Evolutionary conservation across 2,888 invertebrate species (phyloP).

Genomic region (Terebella lapidaria): DNA sequence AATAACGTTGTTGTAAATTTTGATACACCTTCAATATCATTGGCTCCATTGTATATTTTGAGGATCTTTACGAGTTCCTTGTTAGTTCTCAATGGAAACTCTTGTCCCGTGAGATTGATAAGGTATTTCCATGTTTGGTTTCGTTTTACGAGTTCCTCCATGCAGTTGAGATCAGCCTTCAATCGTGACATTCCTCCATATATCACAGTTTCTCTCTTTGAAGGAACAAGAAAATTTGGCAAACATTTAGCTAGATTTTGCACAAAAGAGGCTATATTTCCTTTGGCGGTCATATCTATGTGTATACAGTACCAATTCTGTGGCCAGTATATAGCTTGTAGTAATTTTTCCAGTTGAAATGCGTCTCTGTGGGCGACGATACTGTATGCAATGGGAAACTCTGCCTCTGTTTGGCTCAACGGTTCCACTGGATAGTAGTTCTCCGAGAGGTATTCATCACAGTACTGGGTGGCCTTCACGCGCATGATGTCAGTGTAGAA

Average conservation of each 20-base stretch:
- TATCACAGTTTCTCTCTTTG: slow-evolving; percentile 5
- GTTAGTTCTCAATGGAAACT: slow-evolving; percentile 40
- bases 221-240: slow-evolving; percentile 14
- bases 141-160: slow-evolving; percentile 13
- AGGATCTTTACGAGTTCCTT: slow-evolving; percentile 37
- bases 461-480: too few relatives aligned
- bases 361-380: background rate
- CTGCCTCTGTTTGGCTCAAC: background rate
- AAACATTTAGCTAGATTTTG: slow-evolving; percentile 13
- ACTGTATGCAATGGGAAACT: background rate
- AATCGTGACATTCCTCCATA: slow-evolving; percentile 17
- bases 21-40: slow-evolving; percentile 32
- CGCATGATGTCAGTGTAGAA: too few relatives aligned
- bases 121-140: slow-evolving; percentile 28
- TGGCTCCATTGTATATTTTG: slow-evolving; percentile 32
- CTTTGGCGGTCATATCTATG: background rate
- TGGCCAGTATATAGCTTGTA: slow-evolving; percentile 1
- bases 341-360: background rate
- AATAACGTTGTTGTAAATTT: background rate
- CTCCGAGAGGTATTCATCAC: too few relatives aligned
- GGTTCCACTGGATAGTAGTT: background rate
- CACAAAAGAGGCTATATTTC: background rate
- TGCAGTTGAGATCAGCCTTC: slow-evolving; percentile 20
- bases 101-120: slow-evolving; percentile 39
- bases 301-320: slow-evolving; percentile 4